Evolutionary conservation across 1,140 invertebrate species (phyloP).

Genomic region (Holcopasites calliopsidis): DNA sequence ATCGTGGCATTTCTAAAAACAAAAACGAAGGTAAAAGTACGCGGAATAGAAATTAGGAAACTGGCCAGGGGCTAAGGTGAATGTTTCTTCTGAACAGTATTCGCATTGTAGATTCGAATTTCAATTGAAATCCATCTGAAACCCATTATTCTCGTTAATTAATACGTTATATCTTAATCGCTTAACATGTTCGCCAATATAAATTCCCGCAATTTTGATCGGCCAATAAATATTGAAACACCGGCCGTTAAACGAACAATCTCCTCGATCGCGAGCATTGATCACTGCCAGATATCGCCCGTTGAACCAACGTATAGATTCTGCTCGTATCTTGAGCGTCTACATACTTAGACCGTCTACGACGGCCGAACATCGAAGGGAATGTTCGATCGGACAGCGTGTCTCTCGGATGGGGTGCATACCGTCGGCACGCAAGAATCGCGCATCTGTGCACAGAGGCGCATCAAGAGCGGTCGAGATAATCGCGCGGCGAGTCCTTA

Average conservation of each 20-base stretch:
- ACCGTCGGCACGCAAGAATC: slow-evolving; percentile 4
- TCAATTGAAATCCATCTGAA: neutral
- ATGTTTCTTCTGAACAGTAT: too few species aligned
- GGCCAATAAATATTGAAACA: too few species aligned
- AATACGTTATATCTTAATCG: neutral
- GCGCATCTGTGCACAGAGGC: neutral
- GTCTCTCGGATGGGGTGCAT: slow-evolving; percentile 32
- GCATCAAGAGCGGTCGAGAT: slow-evolving; percentile 43
- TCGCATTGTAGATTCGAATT: neutral
- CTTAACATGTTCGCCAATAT: too few species aligned
- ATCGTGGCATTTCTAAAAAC: neutral
- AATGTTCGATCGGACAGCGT: slow-evolving; percentile 30
- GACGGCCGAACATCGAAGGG: slow-evolving; percentile 28
- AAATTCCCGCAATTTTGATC: too few species aligned
- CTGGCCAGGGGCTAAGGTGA: too few species aligned
- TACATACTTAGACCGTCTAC: neutral
- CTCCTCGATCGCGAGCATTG: neutral
- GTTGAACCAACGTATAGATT: neutral
- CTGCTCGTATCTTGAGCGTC: neutral
- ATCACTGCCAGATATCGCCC: neutral
- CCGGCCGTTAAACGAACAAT: neutral
- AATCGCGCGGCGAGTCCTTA: slow-evolving; percentile 57
- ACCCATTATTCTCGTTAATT: neutral
- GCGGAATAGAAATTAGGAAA: too few species aligned
- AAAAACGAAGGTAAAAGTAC: too few species aligned